phyloP scores from a whole-genome alignment of 2,113 vertebrate species.

The Platanista minor region DNA sequence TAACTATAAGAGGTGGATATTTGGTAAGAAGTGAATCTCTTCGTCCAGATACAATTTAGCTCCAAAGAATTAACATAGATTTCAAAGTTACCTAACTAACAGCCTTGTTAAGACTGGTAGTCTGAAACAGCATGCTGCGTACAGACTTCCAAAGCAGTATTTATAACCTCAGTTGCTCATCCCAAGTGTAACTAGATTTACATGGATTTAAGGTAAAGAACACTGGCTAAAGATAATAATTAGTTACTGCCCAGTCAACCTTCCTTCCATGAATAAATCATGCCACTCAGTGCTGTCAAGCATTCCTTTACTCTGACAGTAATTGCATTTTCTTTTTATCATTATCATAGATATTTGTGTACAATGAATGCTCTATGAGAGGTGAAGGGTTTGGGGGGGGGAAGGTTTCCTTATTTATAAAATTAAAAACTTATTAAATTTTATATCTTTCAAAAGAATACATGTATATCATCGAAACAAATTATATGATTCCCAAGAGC shows the following conservation, averaged over 20 bases:
- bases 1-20: background rate
- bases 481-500: background rate
- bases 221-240: background rate
- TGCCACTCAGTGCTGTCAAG: background rate
- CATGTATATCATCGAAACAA: background rate
- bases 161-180: background rate
- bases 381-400: background rate
- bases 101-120: background rate
- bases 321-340: background rate
- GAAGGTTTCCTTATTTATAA: background rate
- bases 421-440: background rate
- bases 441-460: background rate
- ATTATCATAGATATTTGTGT: slow-evolving; percentile 12
- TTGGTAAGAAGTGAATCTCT: background rate
- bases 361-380: background rate
- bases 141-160: background rate
- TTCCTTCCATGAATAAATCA: slow-evolving; percentile 42
- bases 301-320: background rate
- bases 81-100: background rate
- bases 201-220: background rate
- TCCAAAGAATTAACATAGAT: background rate
- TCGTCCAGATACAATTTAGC: background rate
- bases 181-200: background rate
- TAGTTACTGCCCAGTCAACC: background rate
- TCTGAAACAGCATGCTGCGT: background rate